These are phyloP conservation scores for Siniperca chuatsi DNA, from an alignment of 2,113 vertebrate species.

Conservation along the genomic window DNA sequence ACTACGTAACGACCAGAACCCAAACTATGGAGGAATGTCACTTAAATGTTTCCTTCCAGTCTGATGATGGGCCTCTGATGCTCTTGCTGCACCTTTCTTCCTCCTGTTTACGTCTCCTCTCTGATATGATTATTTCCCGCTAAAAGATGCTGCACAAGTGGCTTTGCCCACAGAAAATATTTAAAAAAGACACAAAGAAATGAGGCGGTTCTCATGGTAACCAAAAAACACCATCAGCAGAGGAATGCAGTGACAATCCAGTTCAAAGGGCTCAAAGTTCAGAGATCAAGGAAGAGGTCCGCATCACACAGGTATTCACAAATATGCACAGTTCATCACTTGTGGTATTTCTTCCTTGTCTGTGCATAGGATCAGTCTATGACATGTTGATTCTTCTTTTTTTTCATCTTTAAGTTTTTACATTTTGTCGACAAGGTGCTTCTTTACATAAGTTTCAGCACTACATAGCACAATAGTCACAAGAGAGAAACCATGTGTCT, in stretches of 20 bases:
- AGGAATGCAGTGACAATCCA: conserved; percentile 71
- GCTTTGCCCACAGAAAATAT: conserved; percentile 65
- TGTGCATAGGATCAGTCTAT: conserved; percentile 77
- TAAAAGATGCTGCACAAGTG: conserved; percentile 82
- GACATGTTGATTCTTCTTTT: conserved; percentile 65
- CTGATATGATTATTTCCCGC: conserved; percentile 84
- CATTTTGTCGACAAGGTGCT: conserved; percentile 90
- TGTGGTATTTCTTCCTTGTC: conserved; percentile 63
- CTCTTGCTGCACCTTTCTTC: conserved; percentile 42
- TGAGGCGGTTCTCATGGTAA: conserved; percentile 69
- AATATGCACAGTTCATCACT: conserved; percentile 72
- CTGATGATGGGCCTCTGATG: conserved; percentile 42
- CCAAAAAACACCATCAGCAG: conserved; percentile 71
- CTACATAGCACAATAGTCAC: conserved; percentile 90
- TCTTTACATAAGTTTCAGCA: conserved; percentile 89
- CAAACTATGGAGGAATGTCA: conserved; percentile 39
- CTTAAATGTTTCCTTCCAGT: conserved; percentile 37
- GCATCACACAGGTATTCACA: conserved; percentile 69
- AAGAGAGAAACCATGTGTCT: conserved; percentile 87
- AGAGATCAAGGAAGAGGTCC: conserved; percentile 73
- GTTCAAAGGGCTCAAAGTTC: conserved; percentile 74
- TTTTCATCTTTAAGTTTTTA: conserved; percentile 71
- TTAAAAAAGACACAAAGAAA: conserved; percentile 56
- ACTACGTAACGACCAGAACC: conserved; percentile 29
- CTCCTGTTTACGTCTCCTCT: conserved; percentile 66